A percentile compares a stretch with the other conserved stretches of the same genome.
phyloP scores from a whole-genome alignment of 2,797 vertebrate species.

The Ceryle rudis region DNA sequence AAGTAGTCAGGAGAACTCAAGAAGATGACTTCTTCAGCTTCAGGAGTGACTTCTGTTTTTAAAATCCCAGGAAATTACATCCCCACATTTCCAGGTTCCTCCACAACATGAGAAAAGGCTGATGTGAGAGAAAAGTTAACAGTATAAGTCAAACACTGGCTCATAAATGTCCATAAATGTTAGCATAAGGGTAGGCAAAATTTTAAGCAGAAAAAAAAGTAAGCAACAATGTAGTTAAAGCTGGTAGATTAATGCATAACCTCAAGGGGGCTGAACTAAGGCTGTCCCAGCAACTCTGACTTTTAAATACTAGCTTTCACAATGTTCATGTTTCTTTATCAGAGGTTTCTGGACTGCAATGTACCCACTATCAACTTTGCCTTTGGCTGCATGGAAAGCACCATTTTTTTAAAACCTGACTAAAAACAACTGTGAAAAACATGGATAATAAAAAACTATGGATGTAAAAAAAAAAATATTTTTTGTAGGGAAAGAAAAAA shows the following conservation, averaged over 20 bases:
- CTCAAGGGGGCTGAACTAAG: background rate
- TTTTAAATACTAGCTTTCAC: background rate
- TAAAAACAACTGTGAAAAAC: background rate
- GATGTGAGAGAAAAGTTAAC: background rate
- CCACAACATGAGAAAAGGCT: background rate
- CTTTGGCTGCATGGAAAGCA: background rate
- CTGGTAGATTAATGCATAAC: background rate
- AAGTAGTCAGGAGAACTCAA: background rate
- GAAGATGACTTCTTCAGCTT: background rate
- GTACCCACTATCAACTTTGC: background rate
- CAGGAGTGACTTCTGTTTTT: background rate
- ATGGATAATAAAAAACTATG: accelerated
- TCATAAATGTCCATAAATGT: background rate
- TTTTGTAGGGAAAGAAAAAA: background rate
- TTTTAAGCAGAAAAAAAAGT: background rate
- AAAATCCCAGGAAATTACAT: background rate
- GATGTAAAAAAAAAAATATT: too few species aligned
- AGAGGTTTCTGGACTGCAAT: background rate
- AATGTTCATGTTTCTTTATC: background rate
- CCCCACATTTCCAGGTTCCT: background rate
- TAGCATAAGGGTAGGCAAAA: background rate
- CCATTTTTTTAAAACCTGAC: background rate
- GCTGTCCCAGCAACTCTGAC: background rate
- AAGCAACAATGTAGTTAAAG: background rate
- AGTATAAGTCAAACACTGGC: background rate